Conservation (phyloP, 2,797 vertebrate species). For the Melanotaenia trifasciata region DNA sequence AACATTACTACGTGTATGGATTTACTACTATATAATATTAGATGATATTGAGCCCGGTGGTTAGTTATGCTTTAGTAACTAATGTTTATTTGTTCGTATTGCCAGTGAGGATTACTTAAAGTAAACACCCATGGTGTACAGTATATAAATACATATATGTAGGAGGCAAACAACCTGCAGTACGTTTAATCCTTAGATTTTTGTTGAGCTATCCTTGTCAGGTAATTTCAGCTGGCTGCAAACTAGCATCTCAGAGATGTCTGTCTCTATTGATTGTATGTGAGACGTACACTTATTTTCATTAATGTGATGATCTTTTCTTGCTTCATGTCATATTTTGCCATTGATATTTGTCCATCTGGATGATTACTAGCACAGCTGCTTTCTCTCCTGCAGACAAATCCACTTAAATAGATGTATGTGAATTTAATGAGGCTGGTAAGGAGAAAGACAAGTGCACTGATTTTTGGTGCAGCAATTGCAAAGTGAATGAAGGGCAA, state of each 20-base stretch:
- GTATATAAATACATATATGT: too few species aligned
- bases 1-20: too few species aligned
- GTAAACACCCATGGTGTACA: too few species aligned
- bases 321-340: constrained; percentile 20
- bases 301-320: constrained; percentile 11
- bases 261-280: neutral
- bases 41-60: too few species aligned
- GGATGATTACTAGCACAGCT: constrained; percentile 18
- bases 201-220: neutral
- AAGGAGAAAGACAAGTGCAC: constrained; percentile 12
- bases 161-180: too few species aligned
- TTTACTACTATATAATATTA: too few species aligned
- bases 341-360: constrained; percentile 24
- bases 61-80: too few species aligned
- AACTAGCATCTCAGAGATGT: neutral
- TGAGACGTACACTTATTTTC: neutral
- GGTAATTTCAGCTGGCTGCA: neutral
- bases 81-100: too few species aligned
- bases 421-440: constrained; percentile 34
- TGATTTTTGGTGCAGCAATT: constrained; percentile 18
- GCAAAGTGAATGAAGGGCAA: constrained; percentile 44
- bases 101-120: too few species aligned
- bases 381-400: constrained; percentile 26
- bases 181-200: neutral
- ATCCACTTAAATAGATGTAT: constrained; percentile 34